Conservation (phyloP, 2,113 vertebrate genomes). For the Hippolais icterina region DNA sequence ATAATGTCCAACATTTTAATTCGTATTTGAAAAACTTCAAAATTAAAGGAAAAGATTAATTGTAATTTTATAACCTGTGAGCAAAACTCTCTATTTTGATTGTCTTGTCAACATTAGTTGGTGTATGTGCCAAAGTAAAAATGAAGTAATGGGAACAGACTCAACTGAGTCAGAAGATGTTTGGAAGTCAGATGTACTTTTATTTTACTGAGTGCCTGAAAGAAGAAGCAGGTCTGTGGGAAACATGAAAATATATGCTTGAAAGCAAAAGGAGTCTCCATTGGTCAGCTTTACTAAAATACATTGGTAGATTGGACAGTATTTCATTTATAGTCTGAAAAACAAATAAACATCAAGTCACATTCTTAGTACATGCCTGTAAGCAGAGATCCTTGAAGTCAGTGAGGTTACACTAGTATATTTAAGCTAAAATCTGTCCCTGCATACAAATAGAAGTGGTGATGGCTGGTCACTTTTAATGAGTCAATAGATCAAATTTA, state of each 20-base stretch:
- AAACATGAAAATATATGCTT: neutral
- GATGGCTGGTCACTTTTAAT: neutral
- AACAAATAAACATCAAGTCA: neutral
- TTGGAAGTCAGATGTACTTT: conserved; percentile 46
- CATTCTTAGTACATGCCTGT: neutral
- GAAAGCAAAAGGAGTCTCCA: neutral
- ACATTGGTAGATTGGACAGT: neutral
- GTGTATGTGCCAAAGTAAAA: conserved; percentile 19
- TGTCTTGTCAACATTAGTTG: conserved; percentile 48
- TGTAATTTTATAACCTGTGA: conserved; percentile 35
- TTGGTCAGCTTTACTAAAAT: neutral
- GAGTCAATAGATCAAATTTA: neutral
- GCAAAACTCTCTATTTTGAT: conserved; percentile 17
- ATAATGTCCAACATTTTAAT: neutral
- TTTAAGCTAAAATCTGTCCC: neutral
- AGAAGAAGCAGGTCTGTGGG: neutral
- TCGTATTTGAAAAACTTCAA: neutral
- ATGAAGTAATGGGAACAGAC: conserved; percentile 44
- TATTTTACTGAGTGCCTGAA: conserved; percentile 27
- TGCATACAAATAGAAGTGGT: neutral
- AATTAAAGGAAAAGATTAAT: conserved; percentile 23
- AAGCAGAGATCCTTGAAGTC: neutral
- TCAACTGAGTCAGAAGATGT: neutral
- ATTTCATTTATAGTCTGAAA: conserved; percentile 30
- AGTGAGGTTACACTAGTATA: neutral